These are phyloP conservation scores for Spialia ferax DNA, from an alignment of 2,888 invertebrate species.

Conservation along the genomic window DNA sequence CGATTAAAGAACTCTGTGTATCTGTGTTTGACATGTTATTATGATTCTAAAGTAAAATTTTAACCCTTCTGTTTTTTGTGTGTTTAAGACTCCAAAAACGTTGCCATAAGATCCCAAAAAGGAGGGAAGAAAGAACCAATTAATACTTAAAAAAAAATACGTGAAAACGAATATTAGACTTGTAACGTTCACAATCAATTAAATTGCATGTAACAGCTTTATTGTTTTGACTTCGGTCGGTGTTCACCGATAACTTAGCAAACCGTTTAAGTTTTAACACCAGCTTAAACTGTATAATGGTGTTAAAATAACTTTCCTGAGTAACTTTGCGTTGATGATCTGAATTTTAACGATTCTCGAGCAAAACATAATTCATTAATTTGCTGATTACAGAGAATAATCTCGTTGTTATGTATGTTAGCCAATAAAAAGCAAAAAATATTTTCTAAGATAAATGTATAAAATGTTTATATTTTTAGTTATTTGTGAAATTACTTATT, in stretches of 20 bases:
- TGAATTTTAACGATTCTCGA: not conserved
- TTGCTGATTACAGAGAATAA: not conserved
- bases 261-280: conserved; percentile 6
- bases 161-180: not conserved
- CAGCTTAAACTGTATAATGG: not conserved
- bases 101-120: too few species aligned
- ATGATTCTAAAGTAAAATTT: not conserved
- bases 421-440: too few species aligned
- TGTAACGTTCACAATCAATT: not conserved
- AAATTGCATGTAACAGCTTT: not conserved
- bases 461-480: too few species aligned
- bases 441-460: too few species aligned
- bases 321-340: not conserved
- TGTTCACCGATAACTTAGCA: conserved; percentile 1
- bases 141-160: not conserved
- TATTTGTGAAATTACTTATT: not conserved
- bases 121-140: too few species aligned
- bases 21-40: not conserved
- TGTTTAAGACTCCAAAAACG: not conserved
- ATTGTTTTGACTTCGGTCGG: conserved; percentile 2
- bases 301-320: not conserved
- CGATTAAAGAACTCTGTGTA: not conserved
- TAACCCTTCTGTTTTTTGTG: not conserved
- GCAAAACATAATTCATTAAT: not conserved
- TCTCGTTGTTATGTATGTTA: too few species aligned